Percentiles rank a stretch among this genome's conserved stretches.
Evolutionary conservation across 2,888 invertebrate genomes (phyloP).

Genomic region (Pharmacophagus antenor): DNA sequence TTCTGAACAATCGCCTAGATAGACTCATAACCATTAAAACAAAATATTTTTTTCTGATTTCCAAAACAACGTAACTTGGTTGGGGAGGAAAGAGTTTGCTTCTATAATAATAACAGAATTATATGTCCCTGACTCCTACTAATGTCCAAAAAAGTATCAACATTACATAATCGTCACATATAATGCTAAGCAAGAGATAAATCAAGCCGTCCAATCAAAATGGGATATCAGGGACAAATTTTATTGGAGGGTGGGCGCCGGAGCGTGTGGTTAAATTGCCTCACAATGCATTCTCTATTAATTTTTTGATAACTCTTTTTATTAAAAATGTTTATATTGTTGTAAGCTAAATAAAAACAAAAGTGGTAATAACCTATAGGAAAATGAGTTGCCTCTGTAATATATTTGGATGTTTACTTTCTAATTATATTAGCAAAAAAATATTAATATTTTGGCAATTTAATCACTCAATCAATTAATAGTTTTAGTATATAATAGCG

Average conservation of each 20-base stretch:
- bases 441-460: no score
- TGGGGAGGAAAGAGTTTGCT: no score
- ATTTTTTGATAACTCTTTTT: conserved; percentile 47
- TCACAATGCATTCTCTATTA: conserved; percentile 71
- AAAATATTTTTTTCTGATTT: no score
- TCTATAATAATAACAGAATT: background rate
- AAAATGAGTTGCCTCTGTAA: background rate
- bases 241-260: conserved; percentile 65
- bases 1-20: no score
- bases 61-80: no score
- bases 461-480: no score
- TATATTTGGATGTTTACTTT: background rate
- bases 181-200: conserved; percentile 72
- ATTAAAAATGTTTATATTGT: conserved; percentile 25
- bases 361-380: background rate
- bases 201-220: conserved; percentile 78
- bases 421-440: background rate
- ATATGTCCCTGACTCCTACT: background rate
- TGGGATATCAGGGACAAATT: conserved; percentile 77
- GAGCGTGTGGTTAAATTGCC: conserved; percentile 75
- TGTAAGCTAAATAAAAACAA: background rate
- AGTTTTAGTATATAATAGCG: no score
- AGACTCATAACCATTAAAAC: no score
- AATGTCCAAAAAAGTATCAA: conserved; percentile 56
- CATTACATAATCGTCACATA: conserved; percentile 45